Percentiles rank a stretch among this genome's conserved stretches.
Conservation (phyloP, 92 coral and sea anemone genomes). For the Porites lobata region DNA sequence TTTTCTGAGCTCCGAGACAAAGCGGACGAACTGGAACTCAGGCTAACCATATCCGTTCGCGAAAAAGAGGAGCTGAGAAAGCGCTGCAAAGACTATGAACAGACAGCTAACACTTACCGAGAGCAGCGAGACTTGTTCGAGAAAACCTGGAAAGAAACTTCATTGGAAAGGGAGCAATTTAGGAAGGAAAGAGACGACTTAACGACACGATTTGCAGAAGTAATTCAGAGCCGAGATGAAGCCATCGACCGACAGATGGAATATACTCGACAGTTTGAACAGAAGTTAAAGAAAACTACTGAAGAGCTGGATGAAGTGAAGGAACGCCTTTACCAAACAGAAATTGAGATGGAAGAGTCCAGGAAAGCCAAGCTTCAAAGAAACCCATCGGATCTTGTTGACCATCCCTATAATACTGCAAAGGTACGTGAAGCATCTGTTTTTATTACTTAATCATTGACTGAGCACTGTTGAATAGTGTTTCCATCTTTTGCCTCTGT, state of each 20-base stretch:
- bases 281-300: slow-evolving; percentile 74
- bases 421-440: slow-evolving; percentile 13
- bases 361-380: slow-evolving; percentile 60
- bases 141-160: slow-evolving; percentile 84
- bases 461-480: background rate
- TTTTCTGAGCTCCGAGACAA: slow-evolving; percentile 82
- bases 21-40: slow-evolving; percentile 83
- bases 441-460: background rate
- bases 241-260: slow-evolving; percentile 83
- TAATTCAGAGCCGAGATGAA: slow-evolving; percentile 77
- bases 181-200: slow-evolving; percentile 82
- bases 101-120: slow-evolving; percentile 78
- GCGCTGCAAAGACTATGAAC: slow-evolving; percentile 77
- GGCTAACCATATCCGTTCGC: slow-evolving; percentile 65
- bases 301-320: slow-evolving; percentile 69
- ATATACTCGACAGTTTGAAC: slow-evolving; percentile 82
- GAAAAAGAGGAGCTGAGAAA: slow-evolving; percentile 82
- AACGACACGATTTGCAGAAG: slow-evolving; percentile 76
- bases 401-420: slow-evolving; percentile 1
- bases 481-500: background rate
- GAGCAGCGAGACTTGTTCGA: slow-evolving; percentile 86
- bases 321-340: slow-evolving; percentile 61
- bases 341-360: slow-evolving; percentile 69
- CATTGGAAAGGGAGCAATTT: slow-evolving; percentile 86
- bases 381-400: slow-evolving; percentile 43